Base-by-base conservation (phyloP, 2,797 vertebrate species). In the Poecilia wingei region DNA sequence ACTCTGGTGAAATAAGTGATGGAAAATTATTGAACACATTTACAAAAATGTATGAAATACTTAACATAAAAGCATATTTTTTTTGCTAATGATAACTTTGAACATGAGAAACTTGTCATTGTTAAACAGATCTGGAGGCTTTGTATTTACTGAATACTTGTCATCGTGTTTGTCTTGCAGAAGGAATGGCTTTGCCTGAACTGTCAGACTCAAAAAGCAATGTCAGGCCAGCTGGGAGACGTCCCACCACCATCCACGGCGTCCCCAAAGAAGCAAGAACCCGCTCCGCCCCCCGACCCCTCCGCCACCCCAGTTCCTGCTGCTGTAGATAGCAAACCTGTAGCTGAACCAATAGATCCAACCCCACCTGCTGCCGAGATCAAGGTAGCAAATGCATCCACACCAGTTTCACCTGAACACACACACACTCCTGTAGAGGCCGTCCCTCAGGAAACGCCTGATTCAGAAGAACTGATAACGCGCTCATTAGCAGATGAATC, bases 151-250 rank as follows among this genome's bases (percentile, higher is more conserved):
- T 53, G 18, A 73, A n/a, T 14, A n/a, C 12, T 3, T 43, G n/a
- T 79, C 25, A 25, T 70, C 0, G 36, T 43, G 2, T 45, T 66
- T 94, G 28, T 88, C 51, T 96, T 96, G 57, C 96, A 99, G 98
- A 97, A 97, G 92, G 98, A 99, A 96, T 99, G 98, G 98, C 96
- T 99, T 77, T 99, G 98, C 90, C 96, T 99, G 94, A 98, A 96
- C 93, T 99, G 98, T 89, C 98, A 99, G 94, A 99, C 98, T 53
- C 96, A 98, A 91, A 97, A 98, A 94, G 97, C 98, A 69, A 87
- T 97, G 82, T 96, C 97, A 45, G 97, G 97, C 92, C 97, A 98
- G 77, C 96, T 98, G 86, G 98, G 96, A 79, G 96, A 97, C 59
- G 76, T 92, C 77, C 93, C 94, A 46, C 91, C 95, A 87, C 87